These are phyloP conservation scores for Monopterus albus DNA, from an alignment of 2,113 vertebrate genomes.

Conservation along the genomic window DNA sequence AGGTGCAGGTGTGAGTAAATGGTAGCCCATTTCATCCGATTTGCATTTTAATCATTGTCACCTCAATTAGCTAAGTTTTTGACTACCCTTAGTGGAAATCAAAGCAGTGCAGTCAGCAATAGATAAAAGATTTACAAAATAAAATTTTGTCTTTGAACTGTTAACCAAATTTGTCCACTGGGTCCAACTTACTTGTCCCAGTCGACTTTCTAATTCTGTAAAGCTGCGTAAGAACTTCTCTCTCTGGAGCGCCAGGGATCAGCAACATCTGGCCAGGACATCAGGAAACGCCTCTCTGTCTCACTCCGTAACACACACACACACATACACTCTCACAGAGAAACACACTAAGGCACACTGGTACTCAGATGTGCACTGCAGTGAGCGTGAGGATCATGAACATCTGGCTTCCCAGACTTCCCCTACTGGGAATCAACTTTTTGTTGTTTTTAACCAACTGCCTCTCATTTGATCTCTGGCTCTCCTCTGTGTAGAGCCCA, in stretches of 20 bases:
- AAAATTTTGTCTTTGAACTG: too few relatives aligned
- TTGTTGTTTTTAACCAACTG: conserved; percentile 67
- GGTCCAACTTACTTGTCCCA: conserved; percentile 14
- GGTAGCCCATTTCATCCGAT: conserved; percentile 13
- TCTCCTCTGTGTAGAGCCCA: conserved; percentile 15
- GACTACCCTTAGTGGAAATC: too few relatives aligned
- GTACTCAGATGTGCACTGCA: conserved; percentile 57
- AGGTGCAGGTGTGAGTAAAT: not conserved
- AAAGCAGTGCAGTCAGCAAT: too few relatives aligned
- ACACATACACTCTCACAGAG: conserved; percentile 30
- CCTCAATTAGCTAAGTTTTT: conserved; percentile 10
- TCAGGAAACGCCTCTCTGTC: conserved; percentile 65
- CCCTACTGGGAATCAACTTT: conserved; percentile 59
- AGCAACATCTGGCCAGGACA: conserved; percentile 83
- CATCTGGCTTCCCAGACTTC: conserved; percentile 76
- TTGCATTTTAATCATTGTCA: conserved; percentile 29
- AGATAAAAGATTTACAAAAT: too few relatives aligned
- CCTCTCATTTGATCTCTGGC: conserved; percentile 44
- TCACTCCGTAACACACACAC: conserved; percentile 11
- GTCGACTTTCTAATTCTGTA: conserved; percentile 62
- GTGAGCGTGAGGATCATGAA: conserved; percentile 52
- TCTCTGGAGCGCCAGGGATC: conserved; percentile 71
- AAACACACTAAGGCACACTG: conserved; percentile 35
- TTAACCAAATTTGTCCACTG: conserved; percentile 28
- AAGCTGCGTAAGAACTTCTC: conserved; percentile 66